Percentiles rank a stretch among this genome's conserved stretches.
phyloP scores from a whole-genome alignment of 2,888 invertebrate genomes.

The Melangyna quadrimaculata region DNA sequence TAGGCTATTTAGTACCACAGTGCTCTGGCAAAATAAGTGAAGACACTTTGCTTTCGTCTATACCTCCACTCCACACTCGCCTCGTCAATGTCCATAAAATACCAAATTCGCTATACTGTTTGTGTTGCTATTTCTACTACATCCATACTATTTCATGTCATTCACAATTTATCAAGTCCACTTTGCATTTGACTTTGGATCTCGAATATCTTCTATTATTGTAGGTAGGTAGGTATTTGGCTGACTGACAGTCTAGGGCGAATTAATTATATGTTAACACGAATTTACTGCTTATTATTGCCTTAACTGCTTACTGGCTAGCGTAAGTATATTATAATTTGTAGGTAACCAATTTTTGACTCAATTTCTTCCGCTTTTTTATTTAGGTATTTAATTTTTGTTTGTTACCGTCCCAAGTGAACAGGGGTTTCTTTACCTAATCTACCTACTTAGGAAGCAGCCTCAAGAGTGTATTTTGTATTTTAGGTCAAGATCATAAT shows the following conservation, averaged over 20 bases:
- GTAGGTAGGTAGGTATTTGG: neutral
- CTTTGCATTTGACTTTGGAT: slow-evolving; percentile 59
- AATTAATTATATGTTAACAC: slow-evolving; percentile 68
- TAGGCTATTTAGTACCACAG: slow-evolving; percentile 36
- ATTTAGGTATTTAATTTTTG: neutral
- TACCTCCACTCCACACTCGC: neutral
- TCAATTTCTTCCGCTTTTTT: slow-evolving; percentile 6
- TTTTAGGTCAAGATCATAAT: slow-evolving; percentile 39
- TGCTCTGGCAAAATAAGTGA: neutral
- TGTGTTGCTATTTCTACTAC: neutral
- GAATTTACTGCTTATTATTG: slow-evolving; percentile 42
- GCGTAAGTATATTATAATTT: slow-evolving; percentile 56
- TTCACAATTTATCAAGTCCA: slow-evolving; percentile 66
- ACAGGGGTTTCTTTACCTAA: no score
- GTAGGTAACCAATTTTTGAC: slow-evolving; percentile 37
- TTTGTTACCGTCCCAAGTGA: neutral
- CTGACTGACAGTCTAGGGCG: slow-evolving; percentile 59
- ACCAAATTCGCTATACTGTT: neutral
- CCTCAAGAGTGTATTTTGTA: slow-evolving; percentile 3
- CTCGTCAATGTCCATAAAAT: neutral
- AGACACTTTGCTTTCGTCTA: neutral
- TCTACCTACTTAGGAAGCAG: slow-evolving; percentile 6
- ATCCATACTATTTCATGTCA: slow-evolving; percentile 26
- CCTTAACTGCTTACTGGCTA: no score
- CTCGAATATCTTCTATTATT: neutral